Percentiles rank a stretch among this genome's conserved stretches.
Conservation (phyloP, 37 sponge, comb jelly and placozoan species). For the Oscarella lobularis region DNA sequence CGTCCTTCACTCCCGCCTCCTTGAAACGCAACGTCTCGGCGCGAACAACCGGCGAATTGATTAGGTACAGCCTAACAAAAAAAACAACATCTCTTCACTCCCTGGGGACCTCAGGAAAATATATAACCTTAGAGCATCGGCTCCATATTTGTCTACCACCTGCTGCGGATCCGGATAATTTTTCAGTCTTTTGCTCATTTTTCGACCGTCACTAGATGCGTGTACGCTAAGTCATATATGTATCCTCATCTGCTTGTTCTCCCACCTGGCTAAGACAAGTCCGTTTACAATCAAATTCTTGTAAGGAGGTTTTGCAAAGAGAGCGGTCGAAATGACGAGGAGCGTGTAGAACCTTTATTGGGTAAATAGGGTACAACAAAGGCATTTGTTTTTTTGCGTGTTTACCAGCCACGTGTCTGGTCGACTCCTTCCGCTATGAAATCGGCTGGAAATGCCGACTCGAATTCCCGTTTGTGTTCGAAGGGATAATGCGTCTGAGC, state of each 20-base stretch:
- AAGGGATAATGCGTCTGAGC: constrained; percentile 99
- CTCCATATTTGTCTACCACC: constrained; percentile 78
- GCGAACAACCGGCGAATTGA: constrained; percentile 92
- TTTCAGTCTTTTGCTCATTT: constrained; percentile 98
- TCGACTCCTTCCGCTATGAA: constrained; percentile 99
- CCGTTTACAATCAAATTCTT: constrained; percentile 98
- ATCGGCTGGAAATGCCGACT: constrained; percentile 85
- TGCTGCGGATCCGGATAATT: constrained; percentile 92
- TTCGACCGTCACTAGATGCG: constrained; percentile 65
- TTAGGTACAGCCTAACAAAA: constrained; percentile 60
- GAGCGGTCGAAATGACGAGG: constrained; percentile 85
- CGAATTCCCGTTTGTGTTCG: constrained; percentile 79
- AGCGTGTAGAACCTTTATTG: constrained; percentile 91
- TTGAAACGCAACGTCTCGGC: constrained; percentile 87
- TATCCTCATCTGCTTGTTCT: no score
- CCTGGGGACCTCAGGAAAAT: neutral
- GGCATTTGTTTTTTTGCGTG: neutral
- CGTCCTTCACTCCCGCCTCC: constrained; percentile 84
- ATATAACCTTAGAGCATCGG: constrained; percentile 69
- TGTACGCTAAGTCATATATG: neutral
- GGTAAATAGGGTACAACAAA: neutral
- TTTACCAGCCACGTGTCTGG: constrained; percentile 96
- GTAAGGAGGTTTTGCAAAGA: constrained; percentile 90
- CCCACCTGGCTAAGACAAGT: constrained; percentile 76
- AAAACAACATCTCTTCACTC: neutral